These are phyloP conservation scores for Mugil cephalus DNA, from an alignment of 2,113 vertebrate genomes.

Conservation along the genomic window DNA sequence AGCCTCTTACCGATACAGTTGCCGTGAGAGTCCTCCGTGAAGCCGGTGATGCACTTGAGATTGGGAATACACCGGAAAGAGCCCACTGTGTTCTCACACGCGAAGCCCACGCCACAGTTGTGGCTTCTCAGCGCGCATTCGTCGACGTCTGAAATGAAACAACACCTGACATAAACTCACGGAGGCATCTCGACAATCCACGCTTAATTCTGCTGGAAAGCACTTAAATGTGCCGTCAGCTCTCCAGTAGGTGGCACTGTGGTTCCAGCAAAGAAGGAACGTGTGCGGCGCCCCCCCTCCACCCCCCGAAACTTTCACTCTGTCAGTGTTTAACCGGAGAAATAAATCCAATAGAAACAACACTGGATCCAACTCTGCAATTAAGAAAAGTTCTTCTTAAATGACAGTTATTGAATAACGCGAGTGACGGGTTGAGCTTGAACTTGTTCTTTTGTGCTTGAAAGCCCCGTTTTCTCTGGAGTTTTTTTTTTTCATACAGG, in stretches of 20 bases:
- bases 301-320: conserved; percentile 20
- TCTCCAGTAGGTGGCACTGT: conserved; percentile 81
- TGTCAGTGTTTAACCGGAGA: conserved; percentile 22
- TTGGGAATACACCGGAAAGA: conserved; percentile 89
- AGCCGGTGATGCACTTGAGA: conserved; percentile 90
- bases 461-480: conserved; percentile 4
- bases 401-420: conserved; percentile 55
- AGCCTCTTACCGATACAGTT: conserved; percentile 91
- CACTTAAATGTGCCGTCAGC: no score
- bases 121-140: conserved; percentile 86
- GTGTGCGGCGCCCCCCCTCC: not conserved
- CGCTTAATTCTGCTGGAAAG: no score
- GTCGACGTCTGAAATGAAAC: conserved; percentile 84
- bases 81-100: conserved; percentile 90
- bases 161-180: not conserved
- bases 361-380: conserved; percentile 39
- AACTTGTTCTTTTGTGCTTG: conserved; percentile 12
- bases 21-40: conserved; percentile 90
- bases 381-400: conserved; percentile 58
- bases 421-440: conserved; percentile 30
- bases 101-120: conserved; percentile 84
- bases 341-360: conserved; percentile 23
- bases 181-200: not conserved
- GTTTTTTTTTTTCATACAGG: conserved; percentile 16
- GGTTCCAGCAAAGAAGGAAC: conserved; percentile 57